A percentile compares a stretch with the other conserved stretches of the same genome.
These are phyloP conservation scores for Coendou prehensilis DNA, from an alignment of 2,797 vertebrate species.

Conservation along the genomic window DNA sequence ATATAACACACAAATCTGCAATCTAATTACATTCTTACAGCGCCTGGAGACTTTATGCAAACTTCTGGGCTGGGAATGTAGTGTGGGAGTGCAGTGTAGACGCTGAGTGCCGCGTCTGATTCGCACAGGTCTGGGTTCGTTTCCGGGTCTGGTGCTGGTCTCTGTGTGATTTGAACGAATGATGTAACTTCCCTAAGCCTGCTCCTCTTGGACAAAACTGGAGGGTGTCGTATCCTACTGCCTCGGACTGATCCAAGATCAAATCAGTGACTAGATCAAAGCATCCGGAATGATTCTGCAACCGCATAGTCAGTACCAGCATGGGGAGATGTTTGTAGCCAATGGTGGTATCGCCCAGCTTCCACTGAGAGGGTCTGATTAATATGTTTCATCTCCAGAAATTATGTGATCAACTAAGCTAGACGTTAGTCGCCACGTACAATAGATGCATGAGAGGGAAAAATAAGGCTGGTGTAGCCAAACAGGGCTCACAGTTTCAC, in stretches of 20 bases:
- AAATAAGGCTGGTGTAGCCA: neutral
- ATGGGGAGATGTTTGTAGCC: rapidly evolving
- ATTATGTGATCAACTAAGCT: neutral
- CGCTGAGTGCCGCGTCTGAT: rapidly evolving
- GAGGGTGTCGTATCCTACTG: rapidly evolving
- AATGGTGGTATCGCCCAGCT: no score
- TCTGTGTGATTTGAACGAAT: neutral
- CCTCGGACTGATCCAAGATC: neutral
- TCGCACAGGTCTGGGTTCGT: neutral
- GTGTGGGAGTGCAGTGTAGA: rapidly evolving
- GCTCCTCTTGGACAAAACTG: neutral
- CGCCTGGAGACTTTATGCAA: neutral
- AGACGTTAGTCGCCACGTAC: neutral
- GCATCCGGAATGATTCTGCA: neutral
- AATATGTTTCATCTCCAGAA: neutral
- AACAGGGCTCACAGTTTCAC: neutral
- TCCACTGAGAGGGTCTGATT: neutral
- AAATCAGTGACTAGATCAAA: neutral
- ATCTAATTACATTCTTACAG: neutral
- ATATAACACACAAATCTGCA: rapidly evolving
- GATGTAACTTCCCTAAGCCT: no score
- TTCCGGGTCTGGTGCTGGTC: neutral
- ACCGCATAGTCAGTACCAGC: neutral
- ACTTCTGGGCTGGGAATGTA: no score
- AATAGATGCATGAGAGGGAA: neutral